Base-by-base conservation (phyloP, 2,113 vertebrate species). In the Vimba vimba region DNA sequence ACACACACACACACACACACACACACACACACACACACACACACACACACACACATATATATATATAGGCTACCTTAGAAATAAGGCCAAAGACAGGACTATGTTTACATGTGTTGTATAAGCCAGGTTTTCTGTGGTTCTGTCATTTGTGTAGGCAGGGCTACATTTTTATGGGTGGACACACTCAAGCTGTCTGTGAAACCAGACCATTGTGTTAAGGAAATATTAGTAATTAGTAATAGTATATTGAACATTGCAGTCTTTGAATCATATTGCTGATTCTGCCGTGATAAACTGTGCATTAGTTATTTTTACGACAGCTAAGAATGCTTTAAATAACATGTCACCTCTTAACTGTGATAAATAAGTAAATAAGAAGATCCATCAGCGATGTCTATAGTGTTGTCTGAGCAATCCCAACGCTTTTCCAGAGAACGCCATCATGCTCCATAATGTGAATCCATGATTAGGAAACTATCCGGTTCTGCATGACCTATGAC, bases 401-500 rank as follows among this genome's bases (percentile, higher is more conserved):
- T 73, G 36, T 11, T 7, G 5, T 45, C 36, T n/a, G 23, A 25
- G 71, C 6, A 74, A 45, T 25, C 30, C 3, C 33, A 39, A 3
- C 62, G 30, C 17, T 4, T 69, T 45, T n/a, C 36, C 71, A 43
- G 69, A 12, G 68, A 36, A 45, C 5, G 0, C 71, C 39, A 45
- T 74, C 71, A 47, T 15, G 11, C 43, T 47, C 6, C n/a, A 8
- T 47, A 74, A 30, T 71, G 19, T 23, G 33, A 43, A 71, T 71
- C 19, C 17, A 12, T 69, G 79, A 23, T 82, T 69, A 71, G 85
- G 85, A 86, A 82, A 71, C 86, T 91, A 91, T 52, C 43, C 57
- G 82, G 81, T 64, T 64, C 83, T 90, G 90, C 87, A 83, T 92
- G 91, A 92, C 88, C 82, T 78, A 92, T 85, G 92, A 89, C 85